Conservation (phyloP, 1,140 invertebrate species). For the Bradynema listronoti region DNA sequence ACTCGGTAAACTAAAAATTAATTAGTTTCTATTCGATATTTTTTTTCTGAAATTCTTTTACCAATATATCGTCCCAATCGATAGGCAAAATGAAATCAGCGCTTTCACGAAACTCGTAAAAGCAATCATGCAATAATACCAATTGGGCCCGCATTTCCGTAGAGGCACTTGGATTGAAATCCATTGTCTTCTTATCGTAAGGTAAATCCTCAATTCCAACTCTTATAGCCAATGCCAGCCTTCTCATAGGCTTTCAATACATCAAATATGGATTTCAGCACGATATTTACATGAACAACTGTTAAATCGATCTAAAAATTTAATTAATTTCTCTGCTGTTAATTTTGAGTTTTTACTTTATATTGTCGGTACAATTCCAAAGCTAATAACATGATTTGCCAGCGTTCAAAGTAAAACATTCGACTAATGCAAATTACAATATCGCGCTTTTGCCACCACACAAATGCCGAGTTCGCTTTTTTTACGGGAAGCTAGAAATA, state of each 20-base stretch:
- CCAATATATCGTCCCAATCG: slow-evolving; percentile 40
- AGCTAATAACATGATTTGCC: slow-evolving; percentile 19
- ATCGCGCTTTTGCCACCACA: too few species aligned
- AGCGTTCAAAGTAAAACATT: slow-evolving; percentile 23
- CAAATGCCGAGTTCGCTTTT: too few species aligned
- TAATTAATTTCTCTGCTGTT: too few species aligned
- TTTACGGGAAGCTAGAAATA: too few species aligned
- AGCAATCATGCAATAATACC: slow-evolving; percentile 23
- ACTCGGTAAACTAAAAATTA: too few species aligned
- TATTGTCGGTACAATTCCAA: slow-evolving; percentile 26
- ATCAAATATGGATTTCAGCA: slow-evolving; percentile 22
- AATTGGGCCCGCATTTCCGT: slow-evolving; percentile 18
- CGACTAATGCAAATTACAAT: slow-evolving; percentile 28
- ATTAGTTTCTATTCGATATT: too few species aligned
- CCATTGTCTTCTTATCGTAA: slow-evolving; percentile 13
- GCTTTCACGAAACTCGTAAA: slow-evolving; percentile 41
- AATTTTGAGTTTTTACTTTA: too few species aligned
- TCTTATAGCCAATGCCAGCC: slow-evolving; percentile 22
- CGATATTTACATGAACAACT: slow-evolving; percentile 23
- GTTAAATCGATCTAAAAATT: slow-evolving; percentile 30
- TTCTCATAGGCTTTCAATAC: slow-evolving; percentile 23
- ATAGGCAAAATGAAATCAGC: slow-evolving; percentile 34
- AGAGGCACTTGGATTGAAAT: slow-evolving; percentile 24
- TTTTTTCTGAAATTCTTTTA: too few species aligned
- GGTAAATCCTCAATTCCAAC: slow-evolving; percentile 23